Conservation (phyloP, 2,888 invertebrate genomes). For the Portevinia maculata region DNA sequence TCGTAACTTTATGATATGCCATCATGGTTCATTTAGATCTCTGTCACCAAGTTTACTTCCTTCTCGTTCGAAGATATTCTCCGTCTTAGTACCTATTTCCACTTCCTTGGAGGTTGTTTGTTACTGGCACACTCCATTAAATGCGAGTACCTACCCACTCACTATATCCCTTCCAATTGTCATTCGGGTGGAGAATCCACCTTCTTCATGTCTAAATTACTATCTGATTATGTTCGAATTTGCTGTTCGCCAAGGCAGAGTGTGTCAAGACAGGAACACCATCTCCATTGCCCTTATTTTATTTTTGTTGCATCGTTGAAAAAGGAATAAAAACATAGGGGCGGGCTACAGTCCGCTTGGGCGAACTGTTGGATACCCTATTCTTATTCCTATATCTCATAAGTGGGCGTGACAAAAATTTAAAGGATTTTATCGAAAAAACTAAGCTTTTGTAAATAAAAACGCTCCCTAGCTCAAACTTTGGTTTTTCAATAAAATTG, state of each 20-base stretch:
- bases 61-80: conserved; percentile 20
- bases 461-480: too few species aligned
- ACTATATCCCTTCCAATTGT: conserved; percentile 38
- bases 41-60: conserved; percentile 51
- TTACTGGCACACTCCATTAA: conserved; percentile 21
- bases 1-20: conserved; percentile 33
- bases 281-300: conserved; percentile 23
- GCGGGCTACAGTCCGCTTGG: too few species aligned
- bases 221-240: conserved; percentile 65
- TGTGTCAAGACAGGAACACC: conserved; percentile 61
- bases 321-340: neutral
- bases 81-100: conserved; percentile 29
- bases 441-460: too few species aligned
- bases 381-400: too few species aligned
- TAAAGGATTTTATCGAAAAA: too few species aligned
- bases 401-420: too few species aligned
- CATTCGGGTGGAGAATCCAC: conserved; percentile 62
- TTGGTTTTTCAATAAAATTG: too few species aligned
- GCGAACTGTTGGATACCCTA: too few species aligned
- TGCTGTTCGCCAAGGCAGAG: conserved; percentile 61
- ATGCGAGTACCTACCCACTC: conserved; percentile 30
- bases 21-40: conserved; percentile 57
- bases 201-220: conserved; percentile 66
- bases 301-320: conserved; percentile 14
- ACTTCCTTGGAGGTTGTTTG: conserved; percentile 45